Evolutionary conservation across 2,113 vertebrate species (phyloP).

Genomic region (Labeo catla): DNA sequence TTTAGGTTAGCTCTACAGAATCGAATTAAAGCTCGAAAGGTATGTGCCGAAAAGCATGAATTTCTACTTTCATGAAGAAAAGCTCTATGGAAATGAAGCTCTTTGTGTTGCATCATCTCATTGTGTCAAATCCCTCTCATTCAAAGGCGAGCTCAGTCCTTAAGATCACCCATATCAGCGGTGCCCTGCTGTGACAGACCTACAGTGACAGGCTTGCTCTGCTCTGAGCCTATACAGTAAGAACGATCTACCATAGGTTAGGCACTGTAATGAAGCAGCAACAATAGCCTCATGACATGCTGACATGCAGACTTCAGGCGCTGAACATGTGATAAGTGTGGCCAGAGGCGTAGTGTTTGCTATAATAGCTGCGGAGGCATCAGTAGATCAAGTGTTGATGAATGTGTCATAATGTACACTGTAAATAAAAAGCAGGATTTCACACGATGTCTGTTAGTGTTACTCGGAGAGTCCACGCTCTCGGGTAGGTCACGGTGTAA

Average conservation of each 20-base stretch:
- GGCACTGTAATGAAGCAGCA: conserved; percentile 14
- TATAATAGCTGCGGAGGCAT: not conserved
- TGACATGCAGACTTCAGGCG: conserved; percentile 31
- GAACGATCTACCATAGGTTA: not conserved
- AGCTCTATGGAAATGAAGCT: conserved; percentile 12
- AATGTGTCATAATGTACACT: not conserved
- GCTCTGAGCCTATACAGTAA: not conserved
- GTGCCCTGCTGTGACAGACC: conserved; percentile 11
- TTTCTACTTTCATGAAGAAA: not conserved
- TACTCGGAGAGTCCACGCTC: not conserved
- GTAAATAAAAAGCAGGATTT: not conserved
- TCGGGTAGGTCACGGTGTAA: not conserved
- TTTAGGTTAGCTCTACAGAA: not conserved
- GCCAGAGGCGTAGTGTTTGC: not conserved
- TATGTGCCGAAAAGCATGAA: not conserved
- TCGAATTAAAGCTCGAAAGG: not conserved
- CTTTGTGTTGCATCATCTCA: conserved; percentile 15
- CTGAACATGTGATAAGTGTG: conserved; percentile 19
- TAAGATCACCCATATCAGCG: conserved; percentile 22
- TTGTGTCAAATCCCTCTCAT: conserved; percentile 30
- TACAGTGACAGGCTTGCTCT: conserved; percentile 16
- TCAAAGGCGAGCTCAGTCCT: conserved; percentile 10
- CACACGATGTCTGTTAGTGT: not conserved
- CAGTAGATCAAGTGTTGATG: conserved; percentile 3
- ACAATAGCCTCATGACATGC: not conserved